Evolutionary conservation across 2,888 invertebrate genomes (phyloP).

Genomic region (Lottia gigantea): DNA sequence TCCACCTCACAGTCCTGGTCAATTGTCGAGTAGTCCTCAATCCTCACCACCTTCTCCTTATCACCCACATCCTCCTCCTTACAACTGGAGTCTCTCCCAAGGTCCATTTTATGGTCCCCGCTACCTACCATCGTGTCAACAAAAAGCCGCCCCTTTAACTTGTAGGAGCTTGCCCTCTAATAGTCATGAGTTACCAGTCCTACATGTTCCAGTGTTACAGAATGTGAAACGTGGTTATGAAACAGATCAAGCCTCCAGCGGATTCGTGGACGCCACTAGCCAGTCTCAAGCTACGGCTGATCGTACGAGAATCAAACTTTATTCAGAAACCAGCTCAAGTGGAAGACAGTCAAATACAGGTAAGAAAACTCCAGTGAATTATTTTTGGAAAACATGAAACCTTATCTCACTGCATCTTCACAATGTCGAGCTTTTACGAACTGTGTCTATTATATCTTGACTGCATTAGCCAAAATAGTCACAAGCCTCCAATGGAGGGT

Average conservation of each 20-base stretch:
- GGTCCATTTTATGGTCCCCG: background rate
- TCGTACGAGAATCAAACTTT: slow-evolving; percentile 25
- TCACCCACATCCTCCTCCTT: background rate
- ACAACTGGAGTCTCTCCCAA: background rate
- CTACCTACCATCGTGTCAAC: background rate
- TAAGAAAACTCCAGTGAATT: no score
- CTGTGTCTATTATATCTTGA: no score
- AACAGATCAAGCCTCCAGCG: slow-evolving; percentile 59
- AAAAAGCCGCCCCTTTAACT: background rate
- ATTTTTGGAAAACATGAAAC: no score
- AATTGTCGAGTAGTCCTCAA: background rate
- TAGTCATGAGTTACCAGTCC: background rate
- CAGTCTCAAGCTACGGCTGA: slow-evolving; percentile 30
- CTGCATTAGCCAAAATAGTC: no score
- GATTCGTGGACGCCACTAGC: slow-evolving; percentile 61
- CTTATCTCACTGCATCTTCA: no score
- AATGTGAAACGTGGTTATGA: slow-evolving; percentile 31
- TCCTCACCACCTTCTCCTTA: background rate
- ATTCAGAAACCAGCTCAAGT: slow-evolving; percentile 30
- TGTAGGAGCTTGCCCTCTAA: background rate
- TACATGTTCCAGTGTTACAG: background rate
- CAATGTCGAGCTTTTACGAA: no score
- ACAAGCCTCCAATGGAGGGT: no score
- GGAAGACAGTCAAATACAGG: slow-evolving; percentile 27
- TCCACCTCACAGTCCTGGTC: background rate